Evolutionary conservation across 2,113 vertebrate species (phyloP).

Genomic region (Mormyrus lacerda): DNA sequence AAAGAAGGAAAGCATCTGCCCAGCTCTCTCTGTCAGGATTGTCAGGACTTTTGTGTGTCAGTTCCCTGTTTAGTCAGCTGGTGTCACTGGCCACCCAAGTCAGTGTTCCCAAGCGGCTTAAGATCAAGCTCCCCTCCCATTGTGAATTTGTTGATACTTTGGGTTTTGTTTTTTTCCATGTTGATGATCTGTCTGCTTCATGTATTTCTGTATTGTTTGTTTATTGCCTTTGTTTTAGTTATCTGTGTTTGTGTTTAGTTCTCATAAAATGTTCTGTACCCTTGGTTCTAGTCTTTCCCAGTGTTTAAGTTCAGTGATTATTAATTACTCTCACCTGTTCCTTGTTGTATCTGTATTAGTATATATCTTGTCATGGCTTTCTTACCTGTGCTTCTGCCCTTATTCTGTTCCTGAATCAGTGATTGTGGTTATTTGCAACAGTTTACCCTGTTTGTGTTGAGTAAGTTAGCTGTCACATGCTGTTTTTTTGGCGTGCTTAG

Average conservation of each 20-base stretch:
- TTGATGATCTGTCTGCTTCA: not conserved
- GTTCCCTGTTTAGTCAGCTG: not conserved
- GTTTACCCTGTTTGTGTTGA: not conserved
- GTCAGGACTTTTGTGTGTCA: not conserved
- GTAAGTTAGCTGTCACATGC: not conserved
- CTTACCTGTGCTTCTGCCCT: not conserved
- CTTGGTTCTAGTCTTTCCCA: not conserved
- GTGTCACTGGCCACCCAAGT: not conserved
- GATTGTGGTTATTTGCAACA: not conserved
- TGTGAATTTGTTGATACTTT: not conserved
- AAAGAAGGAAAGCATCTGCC: not conserved
- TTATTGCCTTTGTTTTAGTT: not conserved
- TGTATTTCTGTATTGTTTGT: not conserved
- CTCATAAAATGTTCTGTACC: not conserved
- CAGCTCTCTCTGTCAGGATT: not conserved
- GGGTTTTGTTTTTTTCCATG: not conserved
- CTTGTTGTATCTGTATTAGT: not conserved
- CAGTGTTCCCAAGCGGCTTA: not conserved
- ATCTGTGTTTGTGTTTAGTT: not conserved
- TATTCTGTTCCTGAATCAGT: not conserved
- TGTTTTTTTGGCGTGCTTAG: not conserved
- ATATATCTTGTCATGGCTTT: not conserved
- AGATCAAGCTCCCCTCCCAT: not conserved
- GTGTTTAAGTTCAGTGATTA: not conserved
- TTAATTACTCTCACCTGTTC: not conserved